phyloP scores from a whole-genome alignment of 2,797 vertebrate species.

The Adrianichthys oophorus region DNA sequence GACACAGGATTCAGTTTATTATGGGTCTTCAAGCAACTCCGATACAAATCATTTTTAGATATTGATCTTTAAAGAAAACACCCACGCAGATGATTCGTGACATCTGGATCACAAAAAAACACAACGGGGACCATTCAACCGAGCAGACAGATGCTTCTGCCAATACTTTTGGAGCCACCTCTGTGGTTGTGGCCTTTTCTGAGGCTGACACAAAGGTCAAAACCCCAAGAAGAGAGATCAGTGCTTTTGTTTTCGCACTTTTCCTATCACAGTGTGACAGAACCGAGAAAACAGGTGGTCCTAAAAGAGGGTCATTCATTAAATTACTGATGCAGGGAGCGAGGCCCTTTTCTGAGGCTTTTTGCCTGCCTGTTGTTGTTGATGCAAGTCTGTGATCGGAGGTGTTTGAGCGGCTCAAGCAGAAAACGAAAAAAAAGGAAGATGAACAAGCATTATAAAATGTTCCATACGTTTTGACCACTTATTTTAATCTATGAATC shows the following conservation, averaged over 20 bases:
- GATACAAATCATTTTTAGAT: slow-evolving; percentile 27
- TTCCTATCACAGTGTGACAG: slow-evolving; percentile 24
- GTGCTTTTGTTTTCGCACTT: slow-evolving; percentile 57
- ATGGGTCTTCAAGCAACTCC: slow-evolving; percentile 1
- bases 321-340: slow-evolving; percentile 21
- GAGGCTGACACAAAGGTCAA: slow-evolving; percentile 52
- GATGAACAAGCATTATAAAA: no score
- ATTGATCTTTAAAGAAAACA: slow-evolving; percentile 39
- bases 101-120: slow-evolving; percentile 26
- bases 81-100: slow-evolving; percentile 12
- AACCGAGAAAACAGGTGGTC: slow-evolving; percentile 52
- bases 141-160: slow-evolving; percentile 39
- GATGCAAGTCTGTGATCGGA: background rate
- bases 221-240: slow-evolving; percentile 49
- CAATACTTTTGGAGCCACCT: slow-evolving; percentile 41
- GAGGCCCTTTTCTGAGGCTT: background rate
- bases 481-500: no score
- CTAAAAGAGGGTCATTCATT: slow-evolving; percentile 42
- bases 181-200: slow-evolving; percentile 27
- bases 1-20: slow-evolving; percentile 33
- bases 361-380: background rate
- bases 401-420: no score
- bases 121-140: slow-evolving; percentile 14
- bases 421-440: no score
- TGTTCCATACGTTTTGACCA: no score